A percentile compares a stretch with the other conserved stretches of the same genome.
Conservation (phyloP, 2,797 vertebrate genomes). For the Rhinatrema bivittatum region DNA sequence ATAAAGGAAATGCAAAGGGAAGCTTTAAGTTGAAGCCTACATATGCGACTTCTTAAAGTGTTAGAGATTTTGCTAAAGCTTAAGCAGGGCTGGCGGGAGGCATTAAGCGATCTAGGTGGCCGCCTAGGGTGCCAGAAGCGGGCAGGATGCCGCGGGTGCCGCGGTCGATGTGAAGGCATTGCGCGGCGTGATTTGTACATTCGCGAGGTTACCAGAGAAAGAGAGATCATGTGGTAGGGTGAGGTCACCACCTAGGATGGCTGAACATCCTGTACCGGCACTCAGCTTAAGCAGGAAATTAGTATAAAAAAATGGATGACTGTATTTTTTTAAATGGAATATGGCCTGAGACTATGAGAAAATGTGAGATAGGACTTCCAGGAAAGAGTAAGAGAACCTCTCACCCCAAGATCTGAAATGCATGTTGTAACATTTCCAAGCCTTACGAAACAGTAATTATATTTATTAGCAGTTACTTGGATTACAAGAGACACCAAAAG, state of each 20-base stretch:
- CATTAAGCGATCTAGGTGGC: too few species aligned
- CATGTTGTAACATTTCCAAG: constrained; percentile 1
- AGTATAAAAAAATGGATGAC: neutral
- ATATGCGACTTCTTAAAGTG: constrained; percentile 8
- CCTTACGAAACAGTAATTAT: constrained; percentile 11
- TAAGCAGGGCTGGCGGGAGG: too few species aligned
- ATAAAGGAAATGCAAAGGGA: too few species aligned
- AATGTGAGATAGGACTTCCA: constrained; percentile 14
- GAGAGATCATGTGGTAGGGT: too few species aligned
- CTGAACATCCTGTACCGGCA: too few species aligned
- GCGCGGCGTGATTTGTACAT: too few species aligned
- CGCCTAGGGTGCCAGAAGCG: too few species aligned
- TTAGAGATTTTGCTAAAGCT: constrained; percentile 11
- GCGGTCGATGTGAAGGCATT: too few species aligned
- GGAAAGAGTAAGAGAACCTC: constrained; percentile 15
- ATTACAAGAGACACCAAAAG: constrained; percentile 63
- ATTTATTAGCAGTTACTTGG: constrained; percentile 68
- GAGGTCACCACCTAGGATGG: too few species aligned
- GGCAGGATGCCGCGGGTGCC: too few species aligned
- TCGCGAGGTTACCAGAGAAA: too few species aligned
- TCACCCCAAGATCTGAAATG: too few species aligned
- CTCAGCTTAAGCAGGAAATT: constrained; percentile 6
- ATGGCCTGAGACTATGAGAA: constrained; percentile 9
- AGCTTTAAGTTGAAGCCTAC: constrained; percentile 29
- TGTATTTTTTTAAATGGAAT: neutral